Evolutionary conservation across 2,888 invertebrate genomes (phyloP).

Genomic region (Callyntrura guangdongensis): DNA sequence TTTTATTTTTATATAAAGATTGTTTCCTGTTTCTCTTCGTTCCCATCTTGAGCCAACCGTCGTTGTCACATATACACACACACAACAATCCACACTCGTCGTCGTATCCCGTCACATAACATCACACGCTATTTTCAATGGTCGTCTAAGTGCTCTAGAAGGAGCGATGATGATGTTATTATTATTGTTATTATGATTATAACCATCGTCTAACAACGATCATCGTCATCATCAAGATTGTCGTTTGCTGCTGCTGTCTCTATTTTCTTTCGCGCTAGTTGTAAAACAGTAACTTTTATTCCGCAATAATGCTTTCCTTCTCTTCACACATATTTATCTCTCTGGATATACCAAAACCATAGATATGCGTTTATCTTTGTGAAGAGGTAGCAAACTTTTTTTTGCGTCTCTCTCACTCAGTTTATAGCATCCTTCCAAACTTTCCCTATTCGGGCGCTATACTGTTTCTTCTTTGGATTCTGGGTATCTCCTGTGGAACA

Average conservation of each 20-base stretch:
- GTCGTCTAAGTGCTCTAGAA: constrained; percentile 52
- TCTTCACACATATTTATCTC: no score
- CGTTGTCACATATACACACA: no score
- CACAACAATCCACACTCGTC: constrained; percentile 51
- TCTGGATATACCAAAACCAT: no score
- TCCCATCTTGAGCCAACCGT: no score
- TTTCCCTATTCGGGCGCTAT: background rate
- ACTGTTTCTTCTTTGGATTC: background rate
- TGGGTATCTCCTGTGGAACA: background rate
- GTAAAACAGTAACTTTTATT: constrained; percentile 36
- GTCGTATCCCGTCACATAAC: background rate
- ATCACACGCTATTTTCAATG: constrained; percentile 50
- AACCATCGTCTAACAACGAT: constrained; percentile 66
- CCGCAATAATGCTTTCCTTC: constrained; percentile 16
- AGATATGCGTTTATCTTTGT: no score
- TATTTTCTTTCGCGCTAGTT: background rate
- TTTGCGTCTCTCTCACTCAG: background rate
- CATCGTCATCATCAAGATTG: constrained; percentile 22
- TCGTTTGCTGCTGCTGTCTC: constrained; percentile 4
- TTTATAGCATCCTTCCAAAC: constrained; percentile 49
- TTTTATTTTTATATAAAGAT: constrained; percentile 35
- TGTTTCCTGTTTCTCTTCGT: constrained; percentile 42
- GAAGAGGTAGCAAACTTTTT: no score
- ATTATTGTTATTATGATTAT: constrained; percentile 75
- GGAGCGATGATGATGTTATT: constrained; percentile 68